phyloP scores from a whole-genome alignment of 2,797 vertebrate species.

The Lophius americanus region DNA sequence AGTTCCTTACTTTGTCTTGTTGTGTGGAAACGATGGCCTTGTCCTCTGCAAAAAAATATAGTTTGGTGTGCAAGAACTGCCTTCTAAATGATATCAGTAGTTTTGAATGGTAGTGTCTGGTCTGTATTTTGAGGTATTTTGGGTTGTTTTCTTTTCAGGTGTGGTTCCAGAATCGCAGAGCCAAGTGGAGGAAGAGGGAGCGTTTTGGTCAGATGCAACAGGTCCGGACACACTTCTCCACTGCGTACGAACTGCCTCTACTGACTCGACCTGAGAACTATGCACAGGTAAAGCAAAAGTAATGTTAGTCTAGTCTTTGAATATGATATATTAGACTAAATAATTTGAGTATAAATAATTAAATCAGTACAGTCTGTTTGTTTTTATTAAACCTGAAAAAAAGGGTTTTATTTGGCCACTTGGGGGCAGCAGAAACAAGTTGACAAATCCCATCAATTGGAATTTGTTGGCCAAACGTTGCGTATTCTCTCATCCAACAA shows the following conservation, averaged over 20 bases:
- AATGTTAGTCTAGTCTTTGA: background rate
- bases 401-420: background rate
- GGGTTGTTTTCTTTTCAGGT: constrained; percentile 81
- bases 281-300: constrained; percentile 86
- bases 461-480: background rate
- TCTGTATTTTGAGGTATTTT: constrained; percentile 23
- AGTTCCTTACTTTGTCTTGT: constrained; percentile 32
- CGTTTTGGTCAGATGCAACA: constrained; percentile 99
- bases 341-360: background rate
- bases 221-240: constrained; percentile 97
- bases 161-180: constrained; percentile 98
- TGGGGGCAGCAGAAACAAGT: background rate
- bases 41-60: constrained; percentile 4
- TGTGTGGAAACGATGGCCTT: constrained; percentile 18
- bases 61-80: constrained; percentile 2
- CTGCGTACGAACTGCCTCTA: constrained; percentile 94
- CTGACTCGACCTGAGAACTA: constrained; percentile 98
- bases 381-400: background rate
- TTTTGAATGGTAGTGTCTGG: constrained; percentile 18
- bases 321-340: background rate
- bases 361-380: no score
- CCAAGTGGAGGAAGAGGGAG: constrained; percentile 98
- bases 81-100: constrained; percentile 6
- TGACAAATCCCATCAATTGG: background rate
- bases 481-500: background rate